Evolutionary conservation across 2,797 vertebrate genomes (phyloP), one percentile per base, ranked within the genome.

Genomic region (Dryobates pubescens): DNA sequence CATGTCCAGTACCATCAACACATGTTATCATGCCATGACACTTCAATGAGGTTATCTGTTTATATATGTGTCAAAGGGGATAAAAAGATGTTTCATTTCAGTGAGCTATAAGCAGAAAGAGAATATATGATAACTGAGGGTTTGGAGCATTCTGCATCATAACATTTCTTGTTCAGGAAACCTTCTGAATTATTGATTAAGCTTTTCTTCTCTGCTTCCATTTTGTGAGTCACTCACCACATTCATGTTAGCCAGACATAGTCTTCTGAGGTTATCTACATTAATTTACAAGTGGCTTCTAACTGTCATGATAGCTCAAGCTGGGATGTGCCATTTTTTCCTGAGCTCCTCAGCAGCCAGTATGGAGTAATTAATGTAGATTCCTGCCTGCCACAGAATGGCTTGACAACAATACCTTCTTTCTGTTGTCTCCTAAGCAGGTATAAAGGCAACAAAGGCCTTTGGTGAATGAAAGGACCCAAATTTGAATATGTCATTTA

Each of bases 171-270:
- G 63, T 92, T 85, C 78, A 78, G 63, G 49, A 90, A 82, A 79
- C 59, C 75, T 91, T 82, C 43, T 96, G 53, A 96, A 95, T 95
- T 95, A 94, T 94, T 96, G 22, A 96, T 96, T 68, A 64, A 0
- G 0, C 64, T 92, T 88, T 61, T 65, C 30, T 45, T 30, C 22
- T 30, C 13, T n/a, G 57, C 63, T 77, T 87, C 17, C 7, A 27
- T 69, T 89, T 92, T 90, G 64, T 1, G 5, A 58, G 29, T 75
- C 59, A 29, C n/a, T 74, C 61, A 59, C 6, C 17, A 13, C 18
- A 24, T 78, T 61, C 1, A 0, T 53, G 24, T 57, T 76, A 84
- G 61, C 74, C 74, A 91, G 89, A 24, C 51, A 19, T 7, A 58
- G 29, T 41, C 51, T 85, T 89, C 78, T 73, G 59, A 81, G 71